phyloP scores from a whole-genome alignment of 2,888 invertebrate genomes.

The Lycaena phlaeas region DNA sequence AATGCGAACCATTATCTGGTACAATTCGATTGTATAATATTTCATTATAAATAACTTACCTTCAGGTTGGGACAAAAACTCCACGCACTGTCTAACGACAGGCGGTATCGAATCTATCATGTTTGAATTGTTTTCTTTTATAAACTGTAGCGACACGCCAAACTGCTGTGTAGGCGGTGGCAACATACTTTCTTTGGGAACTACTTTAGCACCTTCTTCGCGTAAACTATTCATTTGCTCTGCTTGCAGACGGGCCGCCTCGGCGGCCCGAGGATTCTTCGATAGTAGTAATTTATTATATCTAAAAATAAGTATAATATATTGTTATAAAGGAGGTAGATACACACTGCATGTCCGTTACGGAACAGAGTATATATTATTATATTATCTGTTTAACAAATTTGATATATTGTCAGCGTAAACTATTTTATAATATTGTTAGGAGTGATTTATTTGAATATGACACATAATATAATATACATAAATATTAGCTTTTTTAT shows the following conservation, averaged over 20 bases:
- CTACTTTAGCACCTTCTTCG: slow-evolving; percentile 18
- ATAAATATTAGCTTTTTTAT: too few species aligned
- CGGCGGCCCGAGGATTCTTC: slow-evolving; percentile 63
- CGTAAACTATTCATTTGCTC: slow-evolving; percentile 9
- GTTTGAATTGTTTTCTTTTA: slow-evolving; percentile 86
- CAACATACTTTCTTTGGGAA: slow-evolving; percentile 27
- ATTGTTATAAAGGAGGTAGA: too few species aligned
- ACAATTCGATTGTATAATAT: too few species aligned
- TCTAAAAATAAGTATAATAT: slow-evolving; percentile 69
- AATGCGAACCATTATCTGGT: too few species aligned
- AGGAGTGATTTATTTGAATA: too few species aligned
- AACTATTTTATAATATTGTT: too few species aligned
- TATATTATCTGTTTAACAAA: too few species aligned
- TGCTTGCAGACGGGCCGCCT: slow-evolving; percentile 29
- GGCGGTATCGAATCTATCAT: slow-evolving; percentile 90
- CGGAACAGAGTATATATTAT: too few species aligned
- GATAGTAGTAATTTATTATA: slow-evolving; percentile 82
- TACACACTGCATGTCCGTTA: too few species aligned
- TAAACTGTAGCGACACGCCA: slow-evolving; percentile 93
- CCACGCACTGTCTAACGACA: slow-evolving; percentile 91
- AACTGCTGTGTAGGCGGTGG: slow-evolving; percentile 89
- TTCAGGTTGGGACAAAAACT: slow-evolving; percentile 90
- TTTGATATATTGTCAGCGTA: too few species aligned
- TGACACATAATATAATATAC: too few species aligned
- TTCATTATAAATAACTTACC: too few species aligned